Evolutionary conservation across 2,113 vertebrate species (phyloP).

Genomic region (Hyperopisus bebe): DNA sequence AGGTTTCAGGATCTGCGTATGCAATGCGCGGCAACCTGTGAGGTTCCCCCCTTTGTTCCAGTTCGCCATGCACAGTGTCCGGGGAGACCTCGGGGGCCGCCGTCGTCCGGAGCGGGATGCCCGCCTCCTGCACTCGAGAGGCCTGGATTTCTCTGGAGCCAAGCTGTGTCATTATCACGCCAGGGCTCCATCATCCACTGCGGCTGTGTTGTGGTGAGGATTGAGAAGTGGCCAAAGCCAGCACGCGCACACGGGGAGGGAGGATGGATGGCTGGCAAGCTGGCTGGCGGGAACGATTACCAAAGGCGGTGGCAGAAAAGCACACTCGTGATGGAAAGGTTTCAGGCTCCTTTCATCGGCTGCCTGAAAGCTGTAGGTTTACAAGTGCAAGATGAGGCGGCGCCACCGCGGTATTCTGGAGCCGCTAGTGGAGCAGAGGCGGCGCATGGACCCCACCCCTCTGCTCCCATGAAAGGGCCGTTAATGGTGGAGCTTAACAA

Average conservation of each 20-base stretch:
- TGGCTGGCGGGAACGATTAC: constrained; percentile 35
- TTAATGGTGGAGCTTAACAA: constrained; percentile 20
- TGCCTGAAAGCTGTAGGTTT: constrained; percentile 57
- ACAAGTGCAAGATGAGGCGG: constrained; percentile 60
- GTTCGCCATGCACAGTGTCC: no score
- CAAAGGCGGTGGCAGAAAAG: constrained; percentile 50
- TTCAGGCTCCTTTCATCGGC: constrained; percentile 59
- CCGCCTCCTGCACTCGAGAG: background rate
- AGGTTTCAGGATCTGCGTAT: background rate
- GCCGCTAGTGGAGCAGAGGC: constrained; percentile 43
- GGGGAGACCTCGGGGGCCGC: background rate
- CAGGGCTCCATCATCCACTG: background rate
- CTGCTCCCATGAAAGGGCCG: constrained; percentile 26
- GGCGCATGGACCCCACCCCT: constrained; percentile 22
- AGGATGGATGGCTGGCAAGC: constrained; percentile 4
- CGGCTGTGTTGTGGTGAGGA: background rate
- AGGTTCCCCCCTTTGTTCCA: background rate
- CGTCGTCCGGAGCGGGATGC: background rate
- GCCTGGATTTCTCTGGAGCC: background rate
- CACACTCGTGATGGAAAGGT: constrained; percentile 52
- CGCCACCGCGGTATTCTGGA: constrained; percentile 43
- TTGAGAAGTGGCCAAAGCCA: background rate
- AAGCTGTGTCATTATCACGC: constrained; percentile 9
- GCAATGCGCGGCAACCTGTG: background rate
- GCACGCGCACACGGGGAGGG: background rate